Percentiles rank a stretch among this genome's conserved stretches.
Conservation (phyloP, 2,888 invertebrate species). For the Sepiola atlantica region DNA sequence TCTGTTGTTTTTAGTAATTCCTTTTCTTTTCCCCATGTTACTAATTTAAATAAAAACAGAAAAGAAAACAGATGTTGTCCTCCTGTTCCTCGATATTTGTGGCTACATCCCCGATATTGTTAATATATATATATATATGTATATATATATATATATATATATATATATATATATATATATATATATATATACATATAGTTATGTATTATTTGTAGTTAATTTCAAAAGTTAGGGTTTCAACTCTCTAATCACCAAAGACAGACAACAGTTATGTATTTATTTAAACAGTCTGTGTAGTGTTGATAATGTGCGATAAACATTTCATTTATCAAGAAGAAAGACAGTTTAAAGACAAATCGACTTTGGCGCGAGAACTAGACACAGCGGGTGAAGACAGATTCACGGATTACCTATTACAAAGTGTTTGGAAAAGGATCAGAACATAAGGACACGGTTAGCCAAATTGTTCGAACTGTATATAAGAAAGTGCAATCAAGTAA, state of each 20-base stretch:
- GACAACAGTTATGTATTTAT: not conserved
- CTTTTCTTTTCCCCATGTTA: no score
- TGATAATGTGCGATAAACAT: not conserved
- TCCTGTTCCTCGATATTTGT: no score
- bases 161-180: no score
- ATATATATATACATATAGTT: no score
- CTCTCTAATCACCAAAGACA: not conserved
- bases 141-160: no score
- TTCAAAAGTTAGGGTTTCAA: not conserved
- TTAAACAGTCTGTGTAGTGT: not conserved
- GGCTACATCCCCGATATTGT: no score
- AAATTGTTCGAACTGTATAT: not conserved
- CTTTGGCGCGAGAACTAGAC: not conserved
- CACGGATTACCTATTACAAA: not conserved
- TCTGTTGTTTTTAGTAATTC: no score
- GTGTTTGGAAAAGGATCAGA: not conserved
- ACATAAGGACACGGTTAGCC: not conserved
- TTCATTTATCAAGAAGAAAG: not conserved
- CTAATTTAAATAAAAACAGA: no score
- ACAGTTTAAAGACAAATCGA: not conserved
- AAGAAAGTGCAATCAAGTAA: conserved; percentile 32
- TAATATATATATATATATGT: no score
- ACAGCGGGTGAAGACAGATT: not conserved
- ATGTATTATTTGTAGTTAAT: no score
- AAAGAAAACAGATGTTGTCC: no score